Evolutionary conservation across 2,888 invertebrate species (phyloP).

Genomic region (Hyppa rectilinea): DNA sequence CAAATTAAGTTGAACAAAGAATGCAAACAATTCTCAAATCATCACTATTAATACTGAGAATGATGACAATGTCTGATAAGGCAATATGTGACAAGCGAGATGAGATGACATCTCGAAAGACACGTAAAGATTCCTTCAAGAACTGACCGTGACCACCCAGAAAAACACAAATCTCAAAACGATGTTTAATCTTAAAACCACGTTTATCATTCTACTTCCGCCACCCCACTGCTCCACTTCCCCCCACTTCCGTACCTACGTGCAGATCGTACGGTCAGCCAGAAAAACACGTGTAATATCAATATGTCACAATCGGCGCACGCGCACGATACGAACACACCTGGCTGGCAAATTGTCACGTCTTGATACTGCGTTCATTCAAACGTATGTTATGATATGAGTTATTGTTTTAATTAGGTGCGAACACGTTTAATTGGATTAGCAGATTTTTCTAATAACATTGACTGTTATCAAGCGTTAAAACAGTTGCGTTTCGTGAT

Average conservation of each 20-base stretch:
- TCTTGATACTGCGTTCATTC: constrained; percentile 51
- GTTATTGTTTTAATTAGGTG: constrained; percentile 30
- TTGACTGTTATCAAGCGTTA: background rate
- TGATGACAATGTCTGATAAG: background rate
- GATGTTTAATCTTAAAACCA: constrained; percentile 33
- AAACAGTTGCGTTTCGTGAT: too few species aligned
- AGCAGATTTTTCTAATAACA: constrained; percentile 6
- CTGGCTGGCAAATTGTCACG: constrained; percentile 64
- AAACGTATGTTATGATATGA: constrained; percentile 36
- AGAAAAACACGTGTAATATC: constrained; percentile 50
- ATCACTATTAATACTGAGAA: background rate
- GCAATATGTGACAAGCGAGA: background rate
- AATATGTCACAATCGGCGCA: constrained; percentile 43
- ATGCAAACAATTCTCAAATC: background rate
- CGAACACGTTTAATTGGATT: constrained; percentile 19
- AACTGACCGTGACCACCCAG: constrained; percentile 36
- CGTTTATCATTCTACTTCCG: constrained; percentile 46
- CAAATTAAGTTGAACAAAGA: background rate
- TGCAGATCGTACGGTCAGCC: constrained; percentile 45
- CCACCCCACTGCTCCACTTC: constrained; percentile 3
- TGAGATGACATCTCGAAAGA: background rate
- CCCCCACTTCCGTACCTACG: constrained; percentile 48
- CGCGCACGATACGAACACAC: constrained; percentile 58
- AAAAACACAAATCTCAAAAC: background rate
- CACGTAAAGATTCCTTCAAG: constrained; percentile 17